Evolutionary conservation across 2,888 invertebrate species (phyloP).

Genomic region (Empis stercorea): DNA sequence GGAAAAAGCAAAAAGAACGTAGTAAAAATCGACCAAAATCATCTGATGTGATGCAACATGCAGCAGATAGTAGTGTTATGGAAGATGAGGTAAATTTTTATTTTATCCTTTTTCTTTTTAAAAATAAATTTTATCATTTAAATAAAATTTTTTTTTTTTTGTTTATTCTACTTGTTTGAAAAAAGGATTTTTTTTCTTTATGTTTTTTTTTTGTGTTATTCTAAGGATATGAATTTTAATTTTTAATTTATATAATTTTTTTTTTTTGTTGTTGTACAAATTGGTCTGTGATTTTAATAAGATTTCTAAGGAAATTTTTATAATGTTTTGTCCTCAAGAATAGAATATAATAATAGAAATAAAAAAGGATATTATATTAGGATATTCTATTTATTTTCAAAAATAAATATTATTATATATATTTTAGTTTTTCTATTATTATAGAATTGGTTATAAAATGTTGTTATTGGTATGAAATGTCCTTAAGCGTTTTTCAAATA

Average conservation of each 20-base stretch:
- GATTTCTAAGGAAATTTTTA: not conserved
- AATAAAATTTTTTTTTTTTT: too few relatives aligned
- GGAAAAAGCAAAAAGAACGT: constrained; percentile 27
- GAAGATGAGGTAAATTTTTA: constrained; percentile 33
- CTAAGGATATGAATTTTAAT: not conserved
- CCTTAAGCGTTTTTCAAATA: too few relatives aligned
- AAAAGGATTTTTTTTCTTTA: too few relatives aligned
- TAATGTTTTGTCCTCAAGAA: not conserved
- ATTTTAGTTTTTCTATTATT: too few relatives aligned
- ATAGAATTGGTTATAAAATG: too few relatives aligned
- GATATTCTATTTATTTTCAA: too few relatives aligned
- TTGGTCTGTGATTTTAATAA: not conserved
- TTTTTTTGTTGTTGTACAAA: too few relatives aligned
- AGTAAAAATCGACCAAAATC: constrained; percentile 30
- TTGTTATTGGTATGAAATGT: too few relatives aligned
- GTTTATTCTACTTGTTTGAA: not conserved
- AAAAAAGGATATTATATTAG: not conserved
- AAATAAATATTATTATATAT: too few relatives aligned
- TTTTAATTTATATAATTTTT: not conserved
- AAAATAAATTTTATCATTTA: too few relatives aligned
- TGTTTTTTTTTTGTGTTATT: not conserved
- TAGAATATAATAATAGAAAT: not conserved
- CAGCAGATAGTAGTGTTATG: constrained; percentile 33
- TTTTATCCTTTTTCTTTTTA: too few relatives aligned
- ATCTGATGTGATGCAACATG: constrained; percentile 31